Evolutionary conservation across 2,888 invertebrate genomes (phyloP).

Genomic region (Nymphalis polychloros): DNA sequence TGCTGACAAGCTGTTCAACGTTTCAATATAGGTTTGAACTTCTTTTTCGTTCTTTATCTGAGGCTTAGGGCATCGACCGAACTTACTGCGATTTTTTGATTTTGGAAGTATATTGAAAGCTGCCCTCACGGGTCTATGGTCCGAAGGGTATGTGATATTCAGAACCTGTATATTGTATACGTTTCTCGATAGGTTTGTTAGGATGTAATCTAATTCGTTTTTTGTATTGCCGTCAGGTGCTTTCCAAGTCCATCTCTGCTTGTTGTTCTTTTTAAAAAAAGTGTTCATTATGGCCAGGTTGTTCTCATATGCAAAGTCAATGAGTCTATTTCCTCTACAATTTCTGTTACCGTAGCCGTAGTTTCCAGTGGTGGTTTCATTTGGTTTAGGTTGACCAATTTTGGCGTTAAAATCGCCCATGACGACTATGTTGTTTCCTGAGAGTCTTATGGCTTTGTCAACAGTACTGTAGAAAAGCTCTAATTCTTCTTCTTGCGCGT

Average conservation of each 20-base stretch:
- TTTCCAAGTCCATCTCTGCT: slow-evolving; percentile 33
- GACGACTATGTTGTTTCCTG: background rate
- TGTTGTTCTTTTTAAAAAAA: slow-evolving; percentile 28
- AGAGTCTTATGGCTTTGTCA: slow-evolving; percentile 24
- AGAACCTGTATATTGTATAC: slow-evolving; percentile 24
- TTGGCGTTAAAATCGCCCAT: too few species aligned
- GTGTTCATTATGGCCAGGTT: slow-evolving; percentile 38
- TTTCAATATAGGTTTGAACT: slow-evolving; percentile 17
- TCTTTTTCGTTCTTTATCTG: slow-evolving; percentile 27
- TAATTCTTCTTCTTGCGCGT: background rate
- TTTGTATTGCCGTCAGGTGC: slow-evolving; percentile 24
- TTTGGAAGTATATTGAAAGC: slow-evolving; percentile 10
- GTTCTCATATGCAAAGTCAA: slow-evolving; percentile 37
- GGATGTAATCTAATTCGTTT: slow-evolving; percentile 33
- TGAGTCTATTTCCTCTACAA: slow-evolving; percentile 25
- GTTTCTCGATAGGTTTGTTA: slow-evolving; percentile 23
- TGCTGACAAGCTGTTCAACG: background rate
- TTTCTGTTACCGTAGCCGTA: slow-evolving; percentile 31
- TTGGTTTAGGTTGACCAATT: background rate
- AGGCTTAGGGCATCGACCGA: slow-evolving; percentile 13
- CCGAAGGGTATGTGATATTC: slow-evolving; percentile 21
- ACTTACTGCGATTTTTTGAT: slow-evolving; percentile 12
- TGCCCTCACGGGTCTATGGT: slow-evolving; percentile 27
- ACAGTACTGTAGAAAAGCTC: slow-evolving; percentile 20
- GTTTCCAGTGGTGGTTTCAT: slow-evolving; percentile 16